Conservation (phyloP, 2,888 invertebrate genomes). For the Plebejus anna region DNA sequence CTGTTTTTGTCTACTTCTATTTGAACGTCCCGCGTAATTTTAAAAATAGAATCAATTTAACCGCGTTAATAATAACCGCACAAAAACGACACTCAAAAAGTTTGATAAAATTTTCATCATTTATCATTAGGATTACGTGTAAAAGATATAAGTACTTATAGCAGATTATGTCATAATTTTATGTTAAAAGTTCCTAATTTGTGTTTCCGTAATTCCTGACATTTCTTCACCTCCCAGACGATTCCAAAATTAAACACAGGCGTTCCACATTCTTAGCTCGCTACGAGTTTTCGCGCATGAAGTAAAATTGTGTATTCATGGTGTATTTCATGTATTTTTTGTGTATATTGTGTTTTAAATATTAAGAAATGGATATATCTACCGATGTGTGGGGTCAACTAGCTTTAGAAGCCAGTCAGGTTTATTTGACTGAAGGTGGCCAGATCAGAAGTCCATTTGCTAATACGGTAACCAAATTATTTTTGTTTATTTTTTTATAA, state of each 20-base stretch:
- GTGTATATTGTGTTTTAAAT: conserved; percentile 45
- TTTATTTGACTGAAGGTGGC: conserved; percentile 90
- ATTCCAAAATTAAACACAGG: conserved; percentile 76
- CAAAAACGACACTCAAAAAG: conserved; percentile 3
- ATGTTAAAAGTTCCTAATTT: conserved; percentile 38
- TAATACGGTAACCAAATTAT: conserved; percentile 84
- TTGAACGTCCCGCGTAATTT: conserved; percentile 22
- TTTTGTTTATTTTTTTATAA: conserved; percentile 14
- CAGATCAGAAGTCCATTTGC: conserved; percentile 89
- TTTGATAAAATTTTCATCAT: background rate
- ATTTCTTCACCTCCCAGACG: conserved; percentile 60
- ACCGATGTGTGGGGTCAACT: conserved; percentile 94
- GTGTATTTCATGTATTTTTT: conserved; percentile 44
- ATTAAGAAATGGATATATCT: conserved; percentile 81
- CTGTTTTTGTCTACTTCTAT: background rate
- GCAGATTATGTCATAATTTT: background rate
- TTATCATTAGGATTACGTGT: background rate
- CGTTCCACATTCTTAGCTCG: conserved; percentile 59
- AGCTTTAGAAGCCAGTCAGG: conserved; percentile 91
- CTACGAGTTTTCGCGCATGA: conserved; percentile 56
- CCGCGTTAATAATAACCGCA: conserved; percentile 25
- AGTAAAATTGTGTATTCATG: conserved; percentile 50
- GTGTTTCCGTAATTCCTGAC: conserved; percentile 49
- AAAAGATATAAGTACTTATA: background rate
- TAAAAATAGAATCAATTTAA: background rate